phyloP scores from a whole-genome alignment of 2,888 invertebrate genomes.

The Anodontia alba region DNA sequence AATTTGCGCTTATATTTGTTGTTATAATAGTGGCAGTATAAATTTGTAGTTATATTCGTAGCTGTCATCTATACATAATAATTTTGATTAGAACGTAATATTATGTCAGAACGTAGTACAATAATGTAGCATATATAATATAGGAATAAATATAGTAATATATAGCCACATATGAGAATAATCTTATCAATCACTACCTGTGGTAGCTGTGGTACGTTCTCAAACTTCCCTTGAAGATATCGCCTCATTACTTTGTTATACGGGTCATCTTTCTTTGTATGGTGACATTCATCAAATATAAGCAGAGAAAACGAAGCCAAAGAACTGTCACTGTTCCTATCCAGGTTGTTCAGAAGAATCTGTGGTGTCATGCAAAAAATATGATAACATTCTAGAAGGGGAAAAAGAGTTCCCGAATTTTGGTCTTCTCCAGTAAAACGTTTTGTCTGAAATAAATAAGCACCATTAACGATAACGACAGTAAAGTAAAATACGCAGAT shows the following conservation, averaged over 20 bases:
- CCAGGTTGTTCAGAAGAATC: conserved; percentile 78
- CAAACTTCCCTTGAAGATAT: conserved; percentile 70
- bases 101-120: too few species aligned
- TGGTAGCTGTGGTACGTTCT: neutral
- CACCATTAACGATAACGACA: neutral
- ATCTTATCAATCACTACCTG: too few species aligned
- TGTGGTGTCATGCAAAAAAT: conserved; percentile 79
- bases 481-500: too few species aligned
- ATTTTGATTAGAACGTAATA: too few species aligned
- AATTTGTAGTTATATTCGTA: too few species aligned
- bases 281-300: conserved; percentile 78
- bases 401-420: conserved; percentile 35
- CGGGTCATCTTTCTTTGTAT: conserved; percentile 70
- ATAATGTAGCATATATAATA: too few species aligned
- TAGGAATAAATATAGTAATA: too few species aligned
- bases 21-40: too few species aligned
- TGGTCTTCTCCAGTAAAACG: conserved; percentile 38
- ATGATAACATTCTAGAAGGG: conserved; percentile 39
- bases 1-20: too few species aligned
- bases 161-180: too few species aligned
- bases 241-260: conserved; percentile 72
- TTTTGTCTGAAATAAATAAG: neutral
- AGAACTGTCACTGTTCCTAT: conserved; percentile 28
- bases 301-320: conserved; percentile 64
- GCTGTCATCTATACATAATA: too few species aligned